Conservation (phyloP, 1,140 invertebrate genomes). For the Drosophila elegans region DNA sequence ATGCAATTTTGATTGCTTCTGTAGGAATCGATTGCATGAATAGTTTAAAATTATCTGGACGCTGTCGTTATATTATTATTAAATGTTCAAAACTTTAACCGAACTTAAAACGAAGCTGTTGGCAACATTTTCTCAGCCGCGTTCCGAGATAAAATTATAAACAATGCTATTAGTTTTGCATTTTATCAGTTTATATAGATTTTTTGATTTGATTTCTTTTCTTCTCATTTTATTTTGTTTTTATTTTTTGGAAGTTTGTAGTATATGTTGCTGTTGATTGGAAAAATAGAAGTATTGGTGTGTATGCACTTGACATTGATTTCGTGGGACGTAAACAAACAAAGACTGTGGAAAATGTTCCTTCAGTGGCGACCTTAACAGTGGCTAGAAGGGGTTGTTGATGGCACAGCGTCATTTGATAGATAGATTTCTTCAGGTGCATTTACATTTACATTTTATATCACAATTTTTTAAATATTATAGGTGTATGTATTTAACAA, state of each 20-base stretch:
- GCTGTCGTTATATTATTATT: slow-evolving; percentile 35
- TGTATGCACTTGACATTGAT: slow-evolving; percentile 61
- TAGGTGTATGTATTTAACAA: slow-evolving; percentile 72
- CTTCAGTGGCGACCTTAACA: slow-evolving; percentile 34
- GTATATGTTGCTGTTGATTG: slow-evolving; percentile 47
- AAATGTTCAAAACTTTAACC: slow-evolving; percentile 41
- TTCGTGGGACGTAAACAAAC: slow-evolving; percentile 70
- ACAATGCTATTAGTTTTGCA: slow-evolving; percentile 26
- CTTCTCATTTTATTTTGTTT: slow-evolving; percentile 5
- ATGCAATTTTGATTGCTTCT: slow-evolving; percentile 66
- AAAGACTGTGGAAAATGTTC: slow-evolving; percentile 50
- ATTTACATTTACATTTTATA: slow-evolving; percentile 82
- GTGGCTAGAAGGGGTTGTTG: slow-evolving; percentile 58
- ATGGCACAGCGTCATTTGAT: slow-evolving; percentile 80
- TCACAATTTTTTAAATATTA: slow-evolving; percentile 77
- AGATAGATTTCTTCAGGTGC: slow-evolving; percentile 80
- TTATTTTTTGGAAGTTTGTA: slow-evolving; percentile 54
- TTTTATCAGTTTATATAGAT: slow-evolving; percentile 32
- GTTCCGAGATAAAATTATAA: slow-evolving; percentile 14
- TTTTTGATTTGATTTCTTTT: slow-evolving; percentile 15
- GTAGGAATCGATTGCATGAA: slow-evolving; percentile 70
- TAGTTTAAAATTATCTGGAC: slow-evolving; percentile 64
- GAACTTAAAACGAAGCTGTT: slow-evolving; percentile 15
- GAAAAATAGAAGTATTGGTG: slow-evolving; percentile 75
- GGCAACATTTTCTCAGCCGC: slow-evolving; percentile 10